Evolutionary conservation across 1,140 invertebrate genomes (phyloP), one percentile per base, ranked within the genome.

Genomic region (Tetramorium parvispinum): DNA sequence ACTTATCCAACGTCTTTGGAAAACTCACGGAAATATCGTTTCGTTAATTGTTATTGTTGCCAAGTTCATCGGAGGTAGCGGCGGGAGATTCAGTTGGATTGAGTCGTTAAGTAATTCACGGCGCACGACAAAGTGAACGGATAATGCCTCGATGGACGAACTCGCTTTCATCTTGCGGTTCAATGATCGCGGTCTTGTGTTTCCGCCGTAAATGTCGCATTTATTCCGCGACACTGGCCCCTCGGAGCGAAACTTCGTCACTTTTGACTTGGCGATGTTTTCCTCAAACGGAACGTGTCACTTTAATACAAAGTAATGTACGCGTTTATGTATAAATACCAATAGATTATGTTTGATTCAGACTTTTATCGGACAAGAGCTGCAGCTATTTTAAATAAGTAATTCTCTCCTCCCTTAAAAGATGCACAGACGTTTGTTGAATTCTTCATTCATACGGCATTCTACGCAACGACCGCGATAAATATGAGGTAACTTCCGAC

Each of bases 401-500:
- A n/a, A 85, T 78, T 85, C 68, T 7, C 11, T 27, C 32, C 32
- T 32, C 1, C 7, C 21, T 37, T 13, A 21, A 73, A 73, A 59
- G 7, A 59, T 53, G 27, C 16, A 46, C 43, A 18, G 21, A n/a
- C 37, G 16, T n/a, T 66, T 4, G 32, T 4, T 32, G 32, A 32
- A 32, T 13, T 18, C 61, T 43, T 61, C 63, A 13, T 32, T 46
- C 13, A 40, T 68, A 24, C 21, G 37, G 16, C 27, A 51, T 46
- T 24, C 65, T 40, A 18, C 53, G 79, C 57, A 71, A 85, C 24
- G 24, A 21, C 40, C 46, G 46, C 66, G 63, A 79, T 85, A 88
- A 89, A 89, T 81, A 89, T 88, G 57, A 82, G 24, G 68, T 83
- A 83, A 83, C 79, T 73, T 82, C 85, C 65, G 85, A 70, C 85